Base-by-base conservation (phyloP, 2,797 vertebrate genomes). In the Molossus alvarezi region DNA sequence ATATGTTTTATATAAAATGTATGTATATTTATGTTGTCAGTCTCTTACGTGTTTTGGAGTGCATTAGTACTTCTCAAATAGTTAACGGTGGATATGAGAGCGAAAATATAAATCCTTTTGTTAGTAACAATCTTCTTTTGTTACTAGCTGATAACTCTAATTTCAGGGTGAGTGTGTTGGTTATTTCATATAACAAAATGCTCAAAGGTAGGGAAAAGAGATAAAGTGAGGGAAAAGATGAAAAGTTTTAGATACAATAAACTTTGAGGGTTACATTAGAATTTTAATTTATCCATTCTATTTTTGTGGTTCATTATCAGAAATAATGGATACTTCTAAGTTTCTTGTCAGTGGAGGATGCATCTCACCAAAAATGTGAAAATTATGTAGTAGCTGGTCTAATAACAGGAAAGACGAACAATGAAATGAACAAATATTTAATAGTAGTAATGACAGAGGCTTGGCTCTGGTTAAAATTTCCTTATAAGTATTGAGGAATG, bases 401-500 rank as follows among this genome's bases (percentile, higher is more conserved):
- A 85, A 71, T 41, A 85, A 89, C 25, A 37, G 58, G 45, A 13
- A 81, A 77, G 33, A 57, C 15, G 14, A 62, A 48, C 9, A 64
- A 18, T 51, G 51, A 45, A 73, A 77, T 86, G 20, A 72, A 89
- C 29, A 93, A 57, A 82, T 64, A 62, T 64, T 89, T 93, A 88
- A 91, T 29, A 62, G 29, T 48, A 27, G 51, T 73, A 48, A 83
- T 82, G 75, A 86, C 58, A 73, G 71, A 90, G 58, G 72, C 25
- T 67, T 89, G 90, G 84, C 75, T 94, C 33, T 75, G 29, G 67
- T 84, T 95, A 87, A 92, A 84, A 53, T 72, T 89, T 81, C 45
- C 27, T 69, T 95, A 20, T 55, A 87, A 84, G 51, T 37, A 73
- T 20, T 41, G n/a, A 91, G 57, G 58, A 58, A 23, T 73, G 1